Conservation (phyloP, 2,888 invertebrate species). For the Hipparchia sbordonii region DNA sequence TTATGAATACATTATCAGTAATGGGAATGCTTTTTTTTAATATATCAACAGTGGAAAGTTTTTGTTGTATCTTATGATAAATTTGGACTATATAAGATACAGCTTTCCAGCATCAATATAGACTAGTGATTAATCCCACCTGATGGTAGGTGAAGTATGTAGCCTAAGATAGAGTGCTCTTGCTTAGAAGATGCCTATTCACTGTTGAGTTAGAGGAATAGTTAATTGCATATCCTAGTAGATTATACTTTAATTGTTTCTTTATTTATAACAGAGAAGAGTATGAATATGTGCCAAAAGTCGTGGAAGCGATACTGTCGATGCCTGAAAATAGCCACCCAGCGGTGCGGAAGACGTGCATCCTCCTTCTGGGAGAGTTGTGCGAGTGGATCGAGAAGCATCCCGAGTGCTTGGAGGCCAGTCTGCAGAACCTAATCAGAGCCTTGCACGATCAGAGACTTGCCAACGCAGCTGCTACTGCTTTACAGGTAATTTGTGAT, state of each 20-base stretch:
- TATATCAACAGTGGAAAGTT: no score
- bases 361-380: constrained; percentile 93
- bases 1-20: no score
- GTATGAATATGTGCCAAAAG: constrained; percentile 95
- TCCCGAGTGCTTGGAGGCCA: constrained; percentile 90
- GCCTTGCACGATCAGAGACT: constrained; percentile 89
- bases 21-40: no score
- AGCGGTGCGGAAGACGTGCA: constrained; percentile 94
- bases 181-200: no score
- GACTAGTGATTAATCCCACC: no score
- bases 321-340: constrained; percentile 92
- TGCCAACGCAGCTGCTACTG: constrained; percentile 90
- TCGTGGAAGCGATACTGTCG: constrained; percentile 94
- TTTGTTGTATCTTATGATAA: no score
- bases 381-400: constrained; percentile 98
- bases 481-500: constrained; percentile 84
- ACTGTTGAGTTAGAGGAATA: no score
- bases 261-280: constrained; percentile 85
- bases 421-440: constrained; percentile 89
- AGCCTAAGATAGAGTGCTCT: no score
- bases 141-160: no score
- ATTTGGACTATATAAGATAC: no score
- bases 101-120: no score
- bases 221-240: no score
- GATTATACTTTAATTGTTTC: background rate